phyloP scores from a whole-genome alignment of 2,888 invertebrate species.

The Pedicia rivosa region DNA sequence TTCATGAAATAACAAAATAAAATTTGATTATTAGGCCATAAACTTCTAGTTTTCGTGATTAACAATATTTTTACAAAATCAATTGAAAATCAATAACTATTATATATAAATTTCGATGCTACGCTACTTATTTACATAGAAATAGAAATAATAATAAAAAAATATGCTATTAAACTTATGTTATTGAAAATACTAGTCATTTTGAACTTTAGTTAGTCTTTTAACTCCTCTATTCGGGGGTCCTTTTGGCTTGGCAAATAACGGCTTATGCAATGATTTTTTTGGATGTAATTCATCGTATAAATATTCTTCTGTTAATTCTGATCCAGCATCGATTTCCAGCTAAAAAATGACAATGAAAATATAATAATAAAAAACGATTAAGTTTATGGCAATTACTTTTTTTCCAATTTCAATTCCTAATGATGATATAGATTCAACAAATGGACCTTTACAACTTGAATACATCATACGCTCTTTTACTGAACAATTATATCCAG shows the following conservation, averaged over 20 bases:
- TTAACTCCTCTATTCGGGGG: constrained; percentile 87
- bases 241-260: constrained; percentile 94
- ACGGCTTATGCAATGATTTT: constrained; percentile 69
- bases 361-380: too few relatives aligned
- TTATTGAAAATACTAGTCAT: too few relatives aligned
- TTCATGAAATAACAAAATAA: too few relatives aligned
- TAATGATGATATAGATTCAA: constrained; percentile 63
- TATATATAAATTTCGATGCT: too few relatives aligned
- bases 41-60: too few relatives aligned
- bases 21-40: too few relatives aligned
- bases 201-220: constrained; percentile 43
- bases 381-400: too few relatives aligned
- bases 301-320: constrained; percentile 77
- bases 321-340: constrained; percentile 80
- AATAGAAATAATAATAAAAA: too few relatives aligned
- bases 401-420: constrained; percentile 73
- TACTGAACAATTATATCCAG: constrained; percentile 88
- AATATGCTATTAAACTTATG: too few relatives aligned
- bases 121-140: too few relatives aligned
- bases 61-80: too few relatives aligned
- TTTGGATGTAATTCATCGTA: constrained; percentile 92
- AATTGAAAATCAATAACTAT: too few relatives aligned
- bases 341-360: constrained; percentile 38
- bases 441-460: constrained; percentile 86
- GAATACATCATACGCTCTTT: constrained; percentile 98